These are phyloP conservation scores for Spilarctia lutea DNA, from an alignment of 2,888 invertebrate species.

Conservation along the genomic window DNA sequence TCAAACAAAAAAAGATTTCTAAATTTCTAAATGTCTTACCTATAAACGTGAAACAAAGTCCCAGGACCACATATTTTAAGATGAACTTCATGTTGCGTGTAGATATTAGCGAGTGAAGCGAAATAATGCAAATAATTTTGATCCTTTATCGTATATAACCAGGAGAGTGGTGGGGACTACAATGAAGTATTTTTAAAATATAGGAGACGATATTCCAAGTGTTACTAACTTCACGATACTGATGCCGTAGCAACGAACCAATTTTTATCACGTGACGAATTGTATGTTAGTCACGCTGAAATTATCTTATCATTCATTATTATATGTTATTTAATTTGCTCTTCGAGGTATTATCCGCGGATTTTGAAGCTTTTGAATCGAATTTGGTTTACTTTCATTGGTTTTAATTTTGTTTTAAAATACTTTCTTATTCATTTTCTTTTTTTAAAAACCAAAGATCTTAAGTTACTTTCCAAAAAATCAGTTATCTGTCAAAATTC, in stretches of 20 bases:
- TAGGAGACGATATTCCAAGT: neutral
- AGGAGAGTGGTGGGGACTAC: neutral
- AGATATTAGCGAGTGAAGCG: neutral
- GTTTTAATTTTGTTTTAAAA: too few relatives aligned
- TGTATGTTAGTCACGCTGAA: neutral
- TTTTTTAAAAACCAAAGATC: too few relatives aligned
- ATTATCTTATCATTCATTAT: neutral
- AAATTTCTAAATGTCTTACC: neutral
- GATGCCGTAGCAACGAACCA: neutral
- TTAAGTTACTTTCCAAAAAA: too few relatives aligned
- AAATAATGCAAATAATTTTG: neutral
- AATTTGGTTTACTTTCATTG: too few relatives aligned
- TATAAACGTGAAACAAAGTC: neutral
- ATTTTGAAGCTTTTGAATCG: too few relatives aligned
- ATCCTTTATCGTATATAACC: neutral
- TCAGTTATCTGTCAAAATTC: too few relatives aligned
- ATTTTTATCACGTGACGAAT: neutral
- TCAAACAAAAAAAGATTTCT: neutral
- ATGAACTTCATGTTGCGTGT: constrained; percentile 2
- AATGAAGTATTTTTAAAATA: neutral
- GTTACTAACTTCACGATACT: neutral
- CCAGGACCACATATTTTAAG: neutral
- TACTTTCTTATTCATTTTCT: too few relatives aligned
- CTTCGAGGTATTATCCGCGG: too few relatives aligned
- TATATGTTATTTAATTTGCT: too few relatives aligned